Evolutionary conservation across 2,113 vertebrate genomes (phyloP).

Genomic region (Orientallactaga bullata): DNA sequence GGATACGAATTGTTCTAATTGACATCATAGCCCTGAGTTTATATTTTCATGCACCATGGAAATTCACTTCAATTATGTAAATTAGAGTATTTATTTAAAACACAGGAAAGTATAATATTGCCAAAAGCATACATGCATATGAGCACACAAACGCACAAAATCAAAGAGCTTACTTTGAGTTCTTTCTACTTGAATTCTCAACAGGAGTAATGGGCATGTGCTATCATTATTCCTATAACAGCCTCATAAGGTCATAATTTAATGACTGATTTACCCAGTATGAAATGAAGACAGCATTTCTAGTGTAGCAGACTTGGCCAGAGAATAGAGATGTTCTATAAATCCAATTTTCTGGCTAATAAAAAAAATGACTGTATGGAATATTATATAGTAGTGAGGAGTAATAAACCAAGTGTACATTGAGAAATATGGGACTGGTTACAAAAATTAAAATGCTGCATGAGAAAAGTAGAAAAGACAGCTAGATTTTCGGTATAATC

Average conservation of each 20-base stretch:
- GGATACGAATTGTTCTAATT: slow-evolving; percentile 54
- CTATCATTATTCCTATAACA: neutral
- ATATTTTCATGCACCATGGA: slow-evolving; percentile 72
- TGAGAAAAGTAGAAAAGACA: neutral
- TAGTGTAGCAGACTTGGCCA: neutral
- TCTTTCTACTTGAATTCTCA: neutral
- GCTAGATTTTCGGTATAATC: neutral
- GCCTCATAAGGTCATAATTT: slow-evolving; percentile 16
- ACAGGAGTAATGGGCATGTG: neutral
- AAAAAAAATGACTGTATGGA: slow-evolving; percentile 42
- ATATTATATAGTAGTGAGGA: slow-evolving; percentile 51
- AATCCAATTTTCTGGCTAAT: slow-evolving; percentile 68
- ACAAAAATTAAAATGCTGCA: neutral
- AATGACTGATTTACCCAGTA: slow-evolving; percentile 18
- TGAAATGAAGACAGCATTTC: slow-evolving; percentile 59
- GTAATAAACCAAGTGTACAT: neutral
- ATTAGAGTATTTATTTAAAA: slow-evolving; percentile 85
- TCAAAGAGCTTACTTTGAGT: neutral
- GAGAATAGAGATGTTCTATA: neutral
- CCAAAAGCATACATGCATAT: slow-evolving; percentile 57
- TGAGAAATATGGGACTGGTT: neutral
- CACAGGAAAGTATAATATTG: slow-evolving; percentile 72
- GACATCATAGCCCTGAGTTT: slow-evolving; percentile 71
- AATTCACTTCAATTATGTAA: slow-evolving; percentile 83
- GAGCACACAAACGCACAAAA: neutral